Evolutionary conservation across 1,140 invertebrate species (phyloP).

Genomic region (Temnothorax longispinosus): DNA sequence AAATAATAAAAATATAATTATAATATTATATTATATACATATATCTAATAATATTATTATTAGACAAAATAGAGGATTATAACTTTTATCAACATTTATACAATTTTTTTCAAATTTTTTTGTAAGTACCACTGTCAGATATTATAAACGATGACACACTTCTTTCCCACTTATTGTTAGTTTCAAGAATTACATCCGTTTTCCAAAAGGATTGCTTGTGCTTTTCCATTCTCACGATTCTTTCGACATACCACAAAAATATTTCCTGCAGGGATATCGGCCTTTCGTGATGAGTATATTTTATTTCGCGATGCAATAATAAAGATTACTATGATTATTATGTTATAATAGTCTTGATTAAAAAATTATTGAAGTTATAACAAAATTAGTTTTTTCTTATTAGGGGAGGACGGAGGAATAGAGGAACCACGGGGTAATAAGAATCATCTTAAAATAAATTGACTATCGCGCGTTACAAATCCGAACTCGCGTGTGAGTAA

Average conservation of each 20-base stretch:
- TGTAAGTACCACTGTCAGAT: neutral
- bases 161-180: neutral
- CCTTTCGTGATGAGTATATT: neutral
- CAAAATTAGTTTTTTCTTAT: neutral
- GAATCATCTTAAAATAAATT: too few relatives aligned
- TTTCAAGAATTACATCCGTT: neutral
- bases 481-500: too few relatives aligned
- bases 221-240: constrained; percentile 59
- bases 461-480: too few relatives aligned
- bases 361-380: neutral
- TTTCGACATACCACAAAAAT: constrained; percentile 52
- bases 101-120: neutral
- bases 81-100: neutral
- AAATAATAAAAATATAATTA: neutral
- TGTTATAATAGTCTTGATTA: neutral
- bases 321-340: neutral
- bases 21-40: too few relatives aligned
- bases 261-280: constrained; percentile 3
- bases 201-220: constrained; percentile 56
- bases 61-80: neutral
- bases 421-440: too few relatives aligned
- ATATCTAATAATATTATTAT: neutral
- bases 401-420: too few relatives aligned
- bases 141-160: neutral
- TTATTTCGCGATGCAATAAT: neutral